A percentile compares a stretch with the other conserved stretches of the same genome.
phyloP scores from a whole-genome alignment of 2,113 vertebrate genomes.

The Patagioenas fasciata region DNA sequence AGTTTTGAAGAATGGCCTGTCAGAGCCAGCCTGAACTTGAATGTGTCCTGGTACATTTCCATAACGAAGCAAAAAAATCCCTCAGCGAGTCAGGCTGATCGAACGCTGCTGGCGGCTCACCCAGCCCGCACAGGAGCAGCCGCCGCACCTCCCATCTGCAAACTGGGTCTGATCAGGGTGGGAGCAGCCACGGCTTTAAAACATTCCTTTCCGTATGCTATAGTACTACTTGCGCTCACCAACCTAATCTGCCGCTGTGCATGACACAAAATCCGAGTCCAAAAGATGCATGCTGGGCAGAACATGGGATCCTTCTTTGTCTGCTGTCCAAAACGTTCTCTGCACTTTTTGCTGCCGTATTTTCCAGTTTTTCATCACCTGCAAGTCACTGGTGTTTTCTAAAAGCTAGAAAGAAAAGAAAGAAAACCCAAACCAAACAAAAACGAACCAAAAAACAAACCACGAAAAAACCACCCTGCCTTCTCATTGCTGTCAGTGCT shows the following conservation, averaged over 20 bases:
- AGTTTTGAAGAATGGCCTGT: neutral
- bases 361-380: neutral
- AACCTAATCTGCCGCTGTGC: neutral
- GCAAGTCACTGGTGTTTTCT: neutral
- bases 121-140: neutral
- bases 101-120: fast-evolving
- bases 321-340: fast-evolving
- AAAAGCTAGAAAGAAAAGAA: neutral
- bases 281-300: neutral
- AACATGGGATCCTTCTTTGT: neutral
- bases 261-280: fast-evolving
- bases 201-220: neutral
- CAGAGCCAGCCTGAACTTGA: neutral
- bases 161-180: neutral
- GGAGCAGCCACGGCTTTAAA: neutral
- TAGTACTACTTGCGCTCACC: neutral
- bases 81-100: neutral
- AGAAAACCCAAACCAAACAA: neutral
- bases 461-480: no score
- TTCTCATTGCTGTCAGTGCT: neutral
- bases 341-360: fast-evolving
- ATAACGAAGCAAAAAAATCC: neutral
- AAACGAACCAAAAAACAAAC: no score
- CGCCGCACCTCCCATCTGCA: neutral
- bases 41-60: slow-evolving; percentile 29